Evolutionary conservation across 2,113 vertebrate genomes (phyloP).

Genomic region (Anolis carolinensis): DNA sequence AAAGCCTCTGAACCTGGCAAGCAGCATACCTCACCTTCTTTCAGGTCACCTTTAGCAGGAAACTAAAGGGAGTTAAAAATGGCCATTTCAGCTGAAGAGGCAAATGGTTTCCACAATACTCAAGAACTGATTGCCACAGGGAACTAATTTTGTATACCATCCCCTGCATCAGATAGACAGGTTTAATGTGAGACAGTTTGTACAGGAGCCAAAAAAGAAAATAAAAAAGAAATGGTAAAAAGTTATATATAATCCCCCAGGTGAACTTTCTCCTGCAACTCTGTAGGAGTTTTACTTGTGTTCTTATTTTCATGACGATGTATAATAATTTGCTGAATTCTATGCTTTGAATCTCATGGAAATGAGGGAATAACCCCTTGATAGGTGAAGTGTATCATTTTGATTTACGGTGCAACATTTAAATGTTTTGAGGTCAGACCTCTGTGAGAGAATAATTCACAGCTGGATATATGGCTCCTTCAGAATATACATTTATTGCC

Average conservation of each 20-base stretch:
- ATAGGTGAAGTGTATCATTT: slow-evolving; percentile 67
- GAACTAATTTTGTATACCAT: slow-evolving; percentile 48
- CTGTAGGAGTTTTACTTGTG: slow-evolving; percentile 55
- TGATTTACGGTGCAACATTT: slow-evolving; percentile 76
- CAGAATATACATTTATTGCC: slow-evolving; percentile 70
- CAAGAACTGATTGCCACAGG: slow-evolving; percentile 31
- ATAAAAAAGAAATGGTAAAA: slow-evolving; percentile 52
- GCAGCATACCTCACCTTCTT: background rate
- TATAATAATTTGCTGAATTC: slow-evolving; percentile 63
- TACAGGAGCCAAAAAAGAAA: slow-evolving; percentile 61
- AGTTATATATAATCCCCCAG: slow-evolving; percentile 67
- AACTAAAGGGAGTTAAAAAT: background rate
- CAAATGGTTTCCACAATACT: slow-evolving; percentile 2
- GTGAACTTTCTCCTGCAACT: slow-evolving; percentile 51
- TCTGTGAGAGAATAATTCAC: slow-evolving; percentile 74
- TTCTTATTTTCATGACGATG: slow-evolving; percentile 69
- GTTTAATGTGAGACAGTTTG: slow-evolving; percentile 35
- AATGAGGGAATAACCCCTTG: slow-evolving; percentile 61
- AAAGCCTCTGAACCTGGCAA: background rate
- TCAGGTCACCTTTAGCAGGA: background rate
- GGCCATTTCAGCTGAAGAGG: background rate
- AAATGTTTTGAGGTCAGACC: slow-evolving; percentile 79
- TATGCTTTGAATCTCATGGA: slow-evolving; percentile 59
- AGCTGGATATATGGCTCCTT: slow-evolving; percentile 69
- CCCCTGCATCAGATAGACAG: slow-evolving; percentile 11